phyloP scores from a whole-genome alignment of 2,888 invertebrate species.

The Apodemia hepburni region DNA sequence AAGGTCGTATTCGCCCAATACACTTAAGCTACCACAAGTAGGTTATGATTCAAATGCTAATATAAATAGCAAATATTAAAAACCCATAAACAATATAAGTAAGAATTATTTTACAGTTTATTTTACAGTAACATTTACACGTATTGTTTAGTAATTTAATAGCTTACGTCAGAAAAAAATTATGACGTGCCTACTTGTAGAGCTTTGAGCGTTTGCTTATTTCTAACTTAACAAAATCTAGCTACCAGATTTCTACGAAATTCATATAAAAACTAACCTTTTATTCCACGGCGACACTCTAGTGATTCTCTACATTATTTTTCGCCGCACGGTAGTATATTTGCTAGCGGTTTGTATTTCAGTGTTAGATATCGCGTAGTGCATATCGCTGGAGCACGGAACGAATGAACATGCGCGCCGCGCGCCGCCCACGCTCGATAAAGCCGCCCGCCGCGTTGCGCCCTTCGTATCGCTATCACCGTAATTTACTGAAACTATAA shows the following conservation, averaged over 20 bases:
- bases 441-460: conserved; percentile 36
- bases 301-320: conserved; percentile 45
- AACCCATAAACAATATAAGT: not conserved
- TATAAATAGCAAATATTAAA: not conserved
- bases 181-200: no score
- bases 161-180: no score
- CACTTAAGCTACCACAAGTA: not conserved
- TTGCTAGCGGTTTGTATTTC: conserved; percentile 35
- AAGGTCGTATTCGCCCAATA: not conserved
- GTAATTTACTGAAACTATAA: conserved; percentile 24
- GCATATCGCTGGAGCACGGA: conserved; percentile 47
- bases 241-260: not conserved
- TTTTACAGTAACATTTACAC: no score
- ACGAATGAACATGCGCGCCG: conserved; percentile 46
- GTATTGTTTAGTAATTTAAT: no score
- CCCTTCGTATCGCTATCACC: conserved; percentile 26
- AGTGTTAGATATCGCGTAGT: conserved; percentile 44
- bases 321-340: conserved; percentile 36
- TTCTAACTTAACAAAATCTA: not conserved
- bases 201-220: not conserved
- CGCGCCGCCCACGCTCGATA: conserved; percentile 72
- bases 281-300: conserved; percentile 30
- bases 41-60: not conserved
- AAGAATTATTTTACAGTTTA: no score
- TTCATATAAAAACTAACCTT: conserved; percentile 42